Evolutionary conservation across 1,140 invertebrate genomes (phyloP).

Genomic region (Heliconius hermathena): DNA sequence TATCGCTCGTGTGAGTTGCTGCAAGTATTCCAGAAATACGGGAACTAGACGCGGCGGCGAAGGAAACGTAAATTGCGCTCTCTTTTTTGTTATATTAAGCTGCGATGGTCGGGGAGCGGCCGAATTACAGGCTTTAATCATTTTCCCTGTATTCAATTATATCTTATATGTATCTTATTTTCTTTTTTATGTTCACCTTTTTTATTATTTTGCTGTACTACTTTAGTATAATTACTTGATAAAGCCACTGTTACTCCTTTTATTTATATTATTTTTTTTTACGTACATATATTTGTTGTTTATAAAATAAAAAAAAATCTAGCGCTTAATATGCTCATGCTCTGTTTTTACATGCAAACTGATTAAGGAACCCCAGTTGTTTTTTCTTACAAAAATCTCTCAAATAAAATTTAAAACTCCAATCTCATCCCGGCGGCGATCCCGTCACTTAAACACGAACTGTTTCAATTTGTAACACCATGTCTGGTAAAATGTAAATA

Average conservation of each 20-base stretch:
- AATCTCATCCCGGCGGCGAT: too few species aligned
- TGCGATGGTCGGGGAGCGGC: not conserved
- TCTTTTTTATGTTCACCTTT: not conserved
- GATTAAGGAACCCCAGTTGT: too few species aligned
- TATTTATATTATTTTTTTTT: too few species aligned
- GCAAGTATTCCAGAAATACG: not conserved
- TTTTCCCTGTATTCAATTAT: not conserved
- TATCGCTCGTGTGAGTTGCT: conserved; percentile 1
- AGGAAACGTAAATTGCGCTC: not conserved
- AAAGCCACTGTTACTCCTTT: not conserved
- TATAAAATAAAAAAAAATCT: too few species aligned
- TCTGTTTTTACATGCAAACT: too few species aligned
- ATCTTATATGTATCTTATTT: not conserved
- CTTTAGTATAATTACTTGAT: not conserved
- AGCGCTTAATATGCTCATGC: too few species aligned
- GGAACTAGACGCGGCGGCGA: not conserved
- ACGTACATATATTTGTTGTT: too few species aligned
- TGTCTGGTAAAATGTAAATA: too few species aligned
- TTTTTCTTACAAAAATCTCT: too few species aligned
- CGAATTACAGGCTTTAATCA: not conserved
- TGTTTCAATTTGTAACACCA: too few species aligned
- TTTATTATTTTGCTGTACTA: not conserved
- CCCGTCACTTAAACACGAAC: too few species aligned
- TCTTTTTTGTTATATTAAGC: not conserved
- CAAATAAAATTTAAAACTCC: too few species aligned